phyloP scores from a whole-genome alignment of 2,113 vertebrate species.

The Gallinago paraguaiae region DNA sequence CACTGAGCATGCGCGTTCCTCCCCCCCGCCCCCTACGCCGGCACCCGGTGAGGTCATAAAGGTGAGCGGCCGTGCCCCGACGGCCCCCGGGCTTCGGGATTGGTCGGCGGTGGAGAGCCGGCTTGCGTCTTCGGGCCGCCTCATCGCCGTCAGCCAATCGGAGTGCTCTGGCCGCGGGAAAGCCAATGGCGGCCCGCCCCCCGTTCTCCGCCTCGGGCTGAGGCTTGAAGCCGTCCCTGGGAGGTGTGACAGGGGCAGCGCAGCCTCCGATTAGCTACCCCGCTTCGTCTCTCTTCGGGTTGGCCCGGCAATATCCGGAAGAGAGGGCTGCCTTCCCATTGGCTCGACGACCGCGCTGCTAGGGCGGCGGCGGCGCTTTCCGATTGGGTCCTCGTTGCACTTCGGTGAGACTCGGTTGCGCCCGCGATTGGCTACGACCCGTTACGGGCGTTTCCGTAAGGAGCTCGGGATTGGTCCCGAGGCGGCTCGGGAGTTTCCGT shows the following conservation, averaged over 20 bases:
- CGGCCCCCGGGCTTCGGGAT: background rate
- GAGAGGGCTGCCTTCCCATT: background rate
- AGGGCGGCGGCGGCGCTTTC: conserved; percentile 28
- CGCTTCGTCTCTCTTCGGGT: background rate
- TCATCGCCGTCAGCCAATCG: background rate
- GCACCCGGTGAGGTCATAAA: background rate
- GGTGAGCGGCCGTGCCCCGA: background rate
- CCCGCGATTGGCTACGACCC: conserved; percentile 1
- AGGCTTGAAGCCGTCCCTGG: background rate
- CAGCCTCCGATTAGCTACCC: background rate
- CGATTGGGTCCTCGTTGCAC: background rate
- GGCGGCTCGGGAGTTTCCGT: conserved; percentile 21
- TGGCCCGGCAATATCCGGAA: background rate
- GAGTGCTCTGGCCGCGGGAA: background rate
- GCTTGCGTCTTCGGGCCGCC: background rate
- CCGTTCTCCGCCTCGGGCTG: background rate
- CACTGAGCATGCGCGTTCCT: background rate
- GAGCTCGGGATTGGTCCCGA: conserved; percentile 26
- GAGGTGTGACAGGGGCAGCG: background rate
- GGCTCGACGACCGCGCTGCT: conserved; percentile 19
- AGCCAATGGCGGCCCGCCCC: conserved; percentile 4
- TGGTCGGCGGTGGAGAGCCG: background rate
- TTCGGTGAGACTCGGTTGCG: background rate
- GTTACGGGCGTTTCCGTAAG: background rate
- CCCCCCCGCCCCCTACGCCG: no score